Evolutionary conservation across 2,888 invertebrate species (phyloP).

Genomic region (Oxystoma pomonae): DNA sequence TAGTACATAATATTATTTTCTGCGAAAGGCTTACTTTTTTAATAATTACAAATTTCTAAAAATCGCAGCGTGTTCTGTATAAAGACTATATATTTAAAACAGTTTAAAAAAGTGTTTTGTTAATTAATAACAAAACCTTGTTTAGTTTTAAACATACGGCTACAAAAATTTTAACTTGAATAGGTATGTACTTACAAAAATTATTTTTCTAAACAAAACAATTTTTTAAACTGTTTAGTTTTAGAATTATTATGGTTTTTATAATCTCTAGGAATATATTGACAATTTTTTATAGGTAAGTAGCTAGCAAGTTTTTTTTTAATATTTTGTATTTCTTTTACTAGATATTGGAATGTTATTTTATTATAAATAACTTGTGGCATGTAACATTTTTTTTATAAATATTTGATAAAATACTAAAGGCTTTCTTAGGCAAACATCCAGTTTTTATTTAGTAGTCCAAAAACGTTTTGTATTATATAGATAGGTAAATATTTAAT

Average conservation of each 20-base stretch:
- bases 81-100: background rate
- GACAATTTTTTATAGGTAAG: slow-evolving; percentile 34
- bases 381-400: slow-evolving; percentile 39
- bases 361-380: slow-evolving; percentile 40
- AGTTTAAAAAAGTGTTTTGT: background rate
- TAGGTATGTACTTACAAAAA: no score
- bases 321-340: slow-evolving; percentile 22
- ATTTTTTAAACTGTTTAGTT: slow-evolving; percentile 39
- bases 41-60: slow-evolving; percentile 41
- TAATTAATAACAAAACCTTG: background rate
- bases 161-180: slow-evolving; percentile 5
- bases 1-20: slow-evolving; percentile 42
- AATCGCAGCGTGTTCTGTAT: slow-evolving; percentile 40
- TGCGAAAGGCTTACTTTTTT: slow-evolving; percentile 45
- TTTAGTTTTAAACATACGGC: background rate
- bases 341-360: slow-evolving; percentile 39
- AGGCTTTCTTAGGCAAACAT: slow-evolving; percentile 48
- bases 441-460: slow-evolving; percentile 31
- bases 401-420: slow-evolving; percentile 39
- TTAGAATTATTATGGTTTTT: slow-evolving; percentile 46
- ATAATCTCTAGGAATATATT: slow-evolving; percentile 42
- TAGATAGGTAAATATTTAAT: no score
- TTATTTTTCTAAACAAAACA: slow-evolving; percentile 43
- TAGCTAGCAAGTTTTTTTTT: slow-evolving; percentile 22
- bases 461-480: no score